Conservation (phyloP, 2,888 invertebrate species). For the Caenorhabditis uteleia region DNA sequence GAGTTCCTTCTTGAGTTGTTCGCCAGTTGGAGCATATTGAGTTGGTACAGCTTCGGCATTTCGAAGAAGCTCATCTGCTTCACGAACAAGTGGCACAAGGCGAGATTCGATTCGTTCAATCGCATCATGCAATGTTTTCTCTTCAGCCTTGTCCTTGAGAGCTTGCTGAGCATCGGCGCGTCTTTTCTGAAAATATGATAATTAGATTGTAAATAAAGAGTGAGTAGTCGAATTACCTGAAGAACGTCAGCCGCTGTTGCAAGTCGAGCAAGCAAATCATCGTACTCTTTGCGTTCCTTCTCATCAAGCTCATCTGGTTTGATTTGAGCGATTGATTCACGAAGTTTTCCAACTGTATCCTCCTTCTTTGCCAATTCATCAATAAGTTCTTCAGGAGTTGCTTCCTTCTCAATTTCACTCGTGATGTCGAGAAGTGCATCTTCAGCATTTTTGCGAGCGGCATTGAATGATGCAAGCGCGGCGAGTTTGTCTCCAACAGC, state of each 20-base stretch:
- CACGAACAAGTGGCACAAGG: conserved; percentile 43
- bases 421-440: conserved; percentile 40
- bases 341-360: conserved; percentile 27
- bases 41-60: conserved; percentile 49
- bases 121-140: conserved; percentile 20
- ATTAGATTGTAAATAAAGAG: background rate
- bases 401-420: conserved; percentile 9
- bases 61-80: conserved; percentile 37
- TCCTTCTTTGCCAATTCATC: conserved; percentile 36
- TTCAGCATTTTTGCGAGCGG: conserved; percentile 51
- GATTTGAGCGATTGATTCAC: conserved; percentile 20
- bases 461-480: conserved; percentile 52
- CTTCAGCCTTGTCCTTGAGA: conserved; percentile 12
- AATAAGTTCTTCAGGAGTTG: conserved; percentile 36
- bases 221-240: conserved; percentile 16
- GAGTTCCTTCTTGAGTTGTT: conserved; percentile 36
- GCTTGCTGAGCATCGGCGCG: conserved; percentile 24
- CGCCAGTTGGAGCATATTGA: conserved; percentile 39
- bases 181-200: conserved; percentile 22
- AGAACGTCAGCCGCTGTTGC: conserved; percentile 42
- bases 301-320: conserved; percentile 41
- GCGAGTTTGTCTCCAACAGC: conserved; percentile 53
- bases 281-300: conserved; percentile 35
- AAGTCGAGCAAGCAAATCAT: conserved; percentile 43
- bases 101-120: conserved; percentile 23